Base-by-base conservation (phyloP, 1,140 invertebrate genomes). In the honey bee (Apis mellifera) region DNA sequence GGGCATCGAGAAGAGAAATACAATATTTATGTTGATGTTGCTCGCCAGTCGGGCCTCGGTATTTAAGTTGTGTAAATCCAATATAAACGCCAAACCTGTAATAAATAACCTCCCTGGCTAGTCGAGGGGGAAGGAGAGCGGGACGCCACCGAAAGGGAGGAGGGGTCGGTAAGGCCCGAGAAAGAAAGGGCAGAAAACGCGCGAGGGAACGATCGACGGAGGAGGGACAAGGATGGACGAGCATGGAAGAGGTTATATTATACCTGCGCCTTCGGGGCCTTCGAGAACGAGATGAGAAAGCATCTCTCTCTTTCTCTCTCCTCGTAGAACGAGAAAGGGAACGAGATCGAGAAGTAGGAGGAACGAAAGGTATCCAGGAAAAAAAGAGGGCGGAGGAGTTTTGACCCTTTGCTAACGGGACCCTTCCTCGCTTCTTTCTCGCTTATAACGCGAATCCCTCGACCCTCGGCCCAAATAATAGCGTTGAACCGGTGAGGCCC, bases 11-110 rank as follows among this genome's bases (percentile, higher is more conserved):
- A 76, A 73, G 87, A 89, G 90, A 93, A 92, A 92, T 90, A 92
- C 89, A 92, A 92, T 92, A 92, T 93, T 92, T 92, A 92, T 92
- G 92, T 92, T 90, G 91, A 90, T 91, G 90, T 84, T 64, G 87
- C 84, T 87, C 78, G 83, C 87, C 73, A 48, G 87, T 90, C 80
- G 81, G 87, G 86, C 90, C 90, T 91, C 88, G 89, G 90, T 92
- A 92, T 93, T 93, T 92, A 92, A 92, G 91, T 93, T 92, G 90
- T 91, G 92, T 92, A 93, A 93, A 93, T 92, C 91, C 92, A 93
- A 93, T 92, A 93, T 93, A 93, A 93, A 92, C 89, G 92, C 89
- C 90, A 90, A 91, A 91, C 88, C 89, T 86, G 90, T 90, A 93
- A 92, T 93, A 93, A 93, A 93, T 93, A 93, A 93, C 87, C 87